Conservation (phyloP, 1,140 invertebrate species). For the Agraylea sexmaculata region DNA sequence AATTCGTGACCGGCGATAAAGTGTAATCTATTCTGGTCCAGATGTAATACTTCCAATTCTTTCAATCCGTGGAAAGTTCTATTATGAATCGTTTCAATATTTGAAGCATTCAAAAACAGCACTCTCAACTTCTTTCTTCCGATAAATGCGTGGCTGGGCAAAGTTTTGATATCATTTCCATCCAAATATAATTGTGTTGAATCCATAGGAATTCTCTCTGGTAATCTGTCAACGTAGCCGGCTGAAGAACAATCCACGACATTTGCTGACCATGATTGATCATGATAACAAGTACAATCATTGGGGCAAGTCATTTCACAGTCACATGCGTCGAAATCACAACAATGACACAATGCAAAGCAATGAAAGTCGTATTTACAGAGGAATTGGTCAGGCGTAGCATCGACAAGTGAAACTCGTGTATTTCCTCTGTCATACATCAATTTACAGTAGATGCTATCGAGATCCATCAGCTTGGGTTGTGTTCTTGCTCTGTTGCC, state of each 20-base stretch:
- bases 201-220: conserved; percentile 84
- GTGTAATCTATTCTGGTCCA: conserved; percentile 67
- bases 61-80: conserved; percentile 80
- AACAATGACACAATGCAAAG: conserved; percentile 83
- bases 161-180: conserved; percentile 67
- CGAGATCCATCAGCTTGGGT: conserved; percentile 76
- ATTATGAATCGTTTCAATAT: conserved; percentile 77
- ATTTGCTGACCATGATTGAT: conserved; percentile 84
- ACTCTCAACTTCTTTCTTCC: conserved; percentile 75
- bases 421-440: conserved; percentile 70
- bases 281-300: conserved; percentile 86
- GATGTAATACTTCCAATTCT: conserved; percentile 67
- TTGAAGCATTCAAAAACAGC: conserved; percentile 73
- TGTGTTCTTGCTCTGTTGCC: conserved; percentile 66
- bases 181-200: conserved; percentile 81
- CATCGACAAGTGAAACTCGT: conserved; percentile 71
- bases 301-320: conserved; percentile 90
- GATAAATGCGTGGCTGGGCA: conserved; percentile 80
- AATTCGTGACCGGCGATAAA: conserved; percentile 77
- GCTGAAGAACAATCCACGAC: conserved; percentile 78
- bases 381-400: conserved; percentile 75
- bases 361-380: conserved; percentile 87
- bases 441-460: conserved; percentile 77
- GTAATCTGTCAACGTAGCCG: conserved; percentile 58
- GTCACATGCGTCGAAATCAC: conserved; percentile 87